These are phyloP conservation scores for Caerostris darwini DNA, from an alignment of 1,140 invertebrate species.

Conservation along the genomic window DNA sequence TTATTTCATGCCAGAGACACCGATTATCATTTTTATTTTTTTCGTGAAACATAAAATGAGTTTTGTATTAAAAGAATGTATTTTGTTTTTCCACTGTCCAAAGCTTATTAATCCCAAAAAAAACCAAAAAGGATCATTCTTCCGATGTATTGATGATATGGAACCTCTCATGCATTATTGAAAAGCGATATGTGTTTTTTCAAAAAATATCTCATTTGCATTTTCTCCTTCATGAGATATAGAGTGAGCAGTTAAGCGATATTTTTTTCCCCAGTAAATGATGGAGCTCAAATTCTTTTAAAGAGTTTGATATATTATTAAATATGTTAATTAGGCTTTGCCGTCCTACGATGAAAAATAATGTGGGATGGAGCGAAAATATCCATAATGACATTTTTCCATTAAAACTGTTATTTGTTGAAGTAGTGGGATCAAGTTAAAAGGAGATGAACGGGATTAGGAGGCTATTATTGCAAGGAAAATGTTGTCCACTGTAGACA, in stretches of 20 bases:
- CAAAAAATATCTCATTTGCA: neutral
- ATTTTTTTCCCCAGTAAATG: neutral
- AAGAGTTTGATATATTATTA: conserved; percentile 13
- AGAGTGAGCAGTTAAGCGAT: neutral
- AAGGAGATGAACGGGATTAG: neutral
- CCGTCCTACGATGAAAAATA: neutral
- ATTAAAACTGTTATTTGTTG: neutral
- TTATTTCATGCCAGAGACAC: neutral
- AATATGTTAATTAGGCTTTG: conserved; percentile 9
- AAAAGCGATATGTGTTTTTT: neutral
- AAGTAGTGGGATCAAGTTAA: neutral
- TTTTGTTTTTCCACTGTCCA: neutral
- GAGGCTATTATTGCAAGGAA: neutral
- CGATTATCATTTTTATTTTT: neutral
- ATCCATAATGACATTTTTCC: neutral
- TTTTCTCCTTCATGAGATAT: neutral
- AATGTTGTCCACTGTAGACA: neutral
- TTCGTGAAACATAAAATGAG: neutral
- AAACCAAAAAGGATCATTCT: neutral
- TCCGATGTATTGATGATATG: neutral
- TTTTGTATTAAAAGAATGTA: neutral
- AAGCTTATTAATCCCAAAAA: conserved; percentile 10
- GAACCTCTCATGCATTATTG: neutral
- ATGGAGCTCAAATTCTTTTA: neutral
- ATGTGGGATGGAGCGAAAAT: neutral